Base-by-base conservation (phyloP, 53 echinoderm and acorn worm species). In the Glandiceps talaboti region DNA sequence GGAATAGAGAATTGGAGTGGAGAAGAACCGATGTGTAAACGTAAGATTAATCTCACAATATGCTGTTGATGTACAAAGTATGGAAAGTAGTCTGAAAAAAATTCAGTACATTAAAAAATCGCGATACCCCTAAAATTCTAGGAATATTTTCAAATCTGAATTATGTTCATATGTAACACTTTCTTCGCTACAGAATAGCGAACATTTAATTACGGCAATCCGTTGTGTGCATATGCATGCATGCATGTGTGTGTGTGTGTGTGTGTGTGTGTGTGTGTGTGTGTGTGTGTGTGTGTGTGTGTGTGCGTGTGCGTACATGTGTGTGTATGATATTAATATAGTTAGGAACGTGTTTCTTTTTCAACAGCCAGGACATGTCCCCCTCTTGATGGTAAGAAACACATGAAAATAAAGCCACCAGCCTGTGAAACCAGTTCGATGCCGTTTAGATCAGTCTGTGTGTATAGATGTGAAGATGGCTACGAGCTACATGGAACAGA, bases 351-450 rank as follows among this genome's bases (percentile, higher is more conserved):
- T 45, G 20, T 45, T 6, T 45, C 20, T 77, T 25, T 77, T 33
- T 85, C 80, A 29, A 20, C 33, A 87, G 87, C 84, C 32, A 80
- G 76, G 76, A 76, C 80, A 77, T 87, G 87, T 73, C 87, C 88
- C 27, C 81, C 74, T 27, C 84, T 88, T 14, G 81, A 80, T 28
- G 75, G 73, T n/a, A 45, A 73, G n/a, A 30, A 25, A 1, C 28
- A 76, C 30, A 80, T 84, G 80, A 83, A 64, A 73, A 77, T 87
- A 1, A 79, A 32, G 1, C 83, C 87, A 10, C 28, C 32, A 1
- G 0, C 25, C 27, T 87, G 87, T 76, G 45, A 83, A 73, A 83
- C 26, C n/a, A 27, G 31, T 0, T 25, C 29, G 1, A 26, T 45
- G 33, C 75, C 1, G 26, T 88, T 73, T 74, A 29, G 28, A 14